Conservation (phyloP, 2,113 vertebrate species). For the Triplophysa rosa region DNA sequence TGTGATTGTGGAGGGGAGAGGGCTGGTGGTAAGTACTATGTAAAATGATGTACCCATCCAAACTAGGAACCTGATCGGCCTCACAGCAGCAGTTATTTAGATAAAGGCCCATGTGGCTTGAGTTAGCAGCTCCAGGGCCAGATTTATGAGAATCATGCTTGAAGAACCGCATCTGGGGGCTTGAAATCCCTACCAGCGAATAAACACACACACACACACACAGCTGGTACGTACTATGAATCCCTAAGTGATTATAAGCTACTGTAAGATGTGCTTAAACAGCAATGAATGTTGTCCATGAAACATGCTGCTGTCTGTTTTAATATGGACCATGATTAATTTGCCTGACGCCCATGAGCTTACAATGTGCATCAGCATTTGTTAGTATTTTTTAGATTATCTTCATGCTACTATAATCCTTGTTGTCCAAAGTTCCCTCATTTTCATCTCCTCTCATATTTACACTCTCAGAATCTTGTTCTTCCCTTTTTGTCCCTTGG, state of each 20-base stretch:
- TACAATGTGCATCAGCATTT: slow-evolving; percentile 22
- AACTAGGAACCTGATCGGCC: slow-evolving; percentile 64
- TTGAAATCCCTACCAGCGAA: slow-evolving; percentile 17
- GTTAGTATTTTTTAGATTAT: not conserved
- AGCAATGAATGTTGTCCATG: slow-evolving; percentile 34
- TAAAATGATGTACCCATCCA: slow-evolving; percentile 56
- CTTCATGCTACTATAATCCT: slow-evolving; percentile 6
- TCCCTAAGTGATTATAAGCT: slow-evolving; percentile 44
- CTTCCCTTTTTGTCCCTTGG: not conserved
- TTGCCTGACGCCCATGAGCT: slow-evolving; percentile 40
- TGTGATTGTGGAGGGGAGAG: slow-evolving; percentile 51
- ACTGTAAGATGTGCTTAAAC: slow-evolving; percentile 55
- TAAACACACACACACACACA: slow-evolving; percentile 36
- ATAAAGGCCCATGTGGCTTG: slow-evolving; percentile 72
- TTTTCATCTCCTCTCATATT: slow-evolving; percentile 8
- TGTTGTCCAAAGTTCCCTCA: not conserved
- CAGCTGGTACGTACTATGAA: slow-evolving; percentile 34
- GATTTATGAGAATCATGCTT: slow-evolving; percentile 66
- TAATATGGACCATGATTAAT: slow-evolving; percentile 66
- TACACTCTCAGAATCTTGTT: slow-evolving; percentile 4
- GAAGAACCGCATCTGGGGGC: slow-evolving; percentile 65
- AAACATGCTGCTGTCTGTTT: not conserved
- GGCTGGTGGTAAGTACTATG: slow-evolving; percentile 61
- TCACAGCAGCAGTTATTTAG: slow-evolving; percentile 69
- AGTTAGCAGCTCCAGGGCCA: slow-evolving; percentile 67